Percentiles rank a stretch among this genome's conserved stretches.
Evolutionary conservation across 2,797 vertebrate genomes (phyloP).

Genomic region (Coreius guichenoti): DNA sequence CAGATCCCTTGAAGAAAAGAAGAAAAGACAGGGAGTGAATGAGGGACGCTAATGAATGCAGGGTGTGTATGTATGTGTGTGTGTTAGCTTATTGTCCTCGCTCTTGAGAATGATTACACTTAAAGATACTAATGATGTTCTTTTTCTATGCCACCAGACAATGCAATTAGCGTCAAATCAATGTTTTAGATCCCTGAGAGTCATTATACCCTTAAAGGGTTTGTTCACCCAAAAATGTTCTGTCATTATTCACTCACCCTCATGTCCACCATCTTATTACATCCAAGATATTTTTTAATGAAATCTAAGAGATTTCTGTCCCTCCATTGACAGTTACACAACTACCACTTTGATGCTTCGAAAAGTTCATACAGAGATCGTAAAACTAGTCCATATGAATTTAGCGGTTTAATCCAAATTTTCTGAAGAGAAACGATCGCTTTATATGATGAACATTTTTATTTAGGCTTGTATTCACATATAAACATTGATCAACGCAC

Average conservation of each 20-base stretch:
- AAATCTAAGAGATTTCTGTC: not conserved
- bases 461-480: too few species aligned
- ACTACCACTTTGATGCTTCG: not conserved
- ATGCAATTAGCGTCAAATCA: slow-evolving; percentile 82
- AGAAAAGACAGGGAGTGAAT: not conserved
- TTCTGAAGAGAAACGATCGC: not conserved
- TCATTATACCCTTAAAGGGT: slow-evolving; percentile 69
- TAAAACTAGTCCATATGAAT: not conserved
- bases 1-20: slow-evolving; percentile 24
- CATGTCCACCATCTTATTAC: too few species aligned
- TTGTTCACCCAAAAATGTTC: not conserved
- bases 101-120: slow-evolving; percentile 82
- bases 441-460: not conserved
- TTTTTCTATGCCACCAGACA: slow-evolving; percentile 80
- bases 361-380: not conserved
- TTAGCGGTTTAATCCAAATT: not conserved
- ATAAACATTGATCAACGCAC: too few species aligned
- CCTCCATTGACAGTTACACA: not conserved
- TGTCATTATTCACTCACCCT: not conserved
- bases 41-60: slow-evolving; percentile 5
- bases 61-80: not conserved
- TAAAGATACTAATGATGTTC: slow-evolving; percentile 83
- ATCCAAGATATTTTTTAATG: not conserved
- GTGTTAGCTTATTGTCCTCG: slow-evolving; percentile 66
- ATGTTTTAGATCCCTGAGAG: slow-evolving; percentile 76